A percentile compares a stretch with the other conserved stretches of the same genome.
phyloP scores from a whole-genome alignment of 2,888 invertebrate genomes.

The Tachina fera region DNA sequence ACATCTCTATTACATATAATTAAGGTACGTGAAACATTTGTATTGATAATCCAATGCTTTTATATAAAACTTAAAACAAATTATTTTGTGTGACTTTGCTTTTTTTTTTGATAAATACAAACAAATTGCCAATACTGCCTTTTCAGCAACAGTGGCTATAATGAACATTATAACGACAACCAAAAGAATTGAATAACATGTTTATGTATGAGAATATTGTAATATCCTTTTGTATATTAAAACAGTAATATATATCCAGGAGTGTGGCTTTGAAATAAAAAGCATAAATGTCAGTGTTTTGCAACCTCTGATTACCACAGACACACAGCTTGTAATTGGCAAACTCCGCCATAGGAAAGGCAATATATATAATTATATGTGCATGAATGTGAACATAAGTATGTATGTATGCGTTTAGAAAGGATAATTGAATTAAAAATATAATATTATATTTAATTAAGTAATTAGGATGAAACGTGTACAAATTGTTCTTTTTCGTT shows the following conservation, averaged over 20 bases:
- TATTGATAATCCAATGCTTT: no score
- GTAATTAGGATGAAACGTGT: neutral
- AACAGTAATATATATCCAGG: neutral
- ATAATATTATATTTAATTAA: neutral
- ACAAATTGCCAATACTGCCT: no score
- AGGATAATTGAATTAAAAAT: neutral
- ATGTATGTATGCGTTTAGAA: neutral
- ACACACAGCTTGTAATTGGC: neutral
- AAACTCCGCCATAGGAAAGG: neutral
- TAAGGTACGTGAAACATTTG: no score
- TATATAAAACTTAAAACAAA: no score
- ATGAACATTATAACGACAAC: conserved; percentile 1
- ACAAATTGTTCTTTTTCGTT: neutral
- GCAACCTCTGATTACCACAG: neutral
- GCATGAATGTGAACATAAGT: no score
- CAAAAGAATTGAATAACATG: conserved; percentile 6
- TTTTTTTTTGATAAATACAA: no score
- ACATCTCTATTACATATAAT: no score
- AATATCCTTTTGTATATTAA: neutral
- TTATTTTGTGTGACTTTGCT: no score
- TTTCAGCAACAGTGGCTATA: no score
- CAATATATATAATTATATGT: neutral
- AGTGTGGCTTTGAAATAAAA: neutral
- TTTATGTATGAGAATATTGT: neutral
- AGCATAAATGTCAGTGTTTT: conserved; percentile 9